Conservation (phyloP, 2,888 invertebrate genomes). For the Nomada fucata region DNA sequence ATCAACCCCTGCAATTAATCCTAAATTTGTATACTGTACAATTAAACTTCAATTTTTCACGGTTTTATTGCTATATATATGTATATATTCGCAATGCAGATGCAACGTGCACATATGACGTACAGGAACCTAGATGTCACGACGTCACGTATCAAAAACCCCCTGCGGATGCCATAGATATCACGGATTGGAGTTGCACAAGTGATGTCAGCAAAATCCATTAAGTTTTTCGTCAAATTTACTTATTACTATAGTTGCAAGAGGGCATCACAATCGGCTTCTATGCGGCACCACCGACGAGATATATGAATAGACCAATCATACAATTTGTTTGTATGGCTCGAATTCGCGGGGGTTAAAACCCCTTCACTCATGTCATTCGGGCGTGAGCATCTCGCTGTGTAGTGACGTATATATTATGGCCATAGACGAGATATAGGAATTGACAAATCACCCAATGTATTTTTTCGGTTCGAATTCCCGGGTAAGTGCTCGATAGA, state of each 20-base stretch:
- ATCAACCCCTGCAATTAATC: constrained; percentile 4
- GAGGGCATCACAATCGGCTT: not conserved
- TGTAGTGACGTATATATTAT: too few species aligned
- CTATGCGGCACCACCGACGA: not conserved
- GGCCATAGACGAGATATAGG: too few species aligned
- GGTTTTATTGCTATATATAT: constrained; percentile 18
- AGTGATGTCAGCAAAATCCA: constrained; percentile 7
- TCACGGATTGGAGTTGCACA: constrained; percentile 16
- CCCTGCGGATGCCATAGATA: constrained; percentile 19
- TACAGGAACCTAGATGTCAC: not conserved
- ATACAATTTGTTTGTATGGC: too few species aligned
- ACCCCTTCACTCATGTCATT: too few species aligned
- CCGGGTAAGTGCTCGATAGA: too few species aligned
- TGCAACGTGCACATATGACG: constrained; percentile 34
- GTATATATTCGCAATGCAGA: constrained; percentile 53
- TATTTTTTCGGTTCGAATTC: too few species aligned
- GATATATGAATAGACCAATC: not conserved
- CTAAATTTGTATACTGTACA: not conserved
- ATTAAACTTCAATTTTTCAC: constrained; percentile 15
- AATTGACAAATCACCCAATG: too few species aligned
- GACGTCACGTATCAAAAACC: constrained; percentile 23
- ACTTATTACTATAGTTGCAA: not conserved
- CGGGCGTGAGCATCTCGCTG: too few species aligned
- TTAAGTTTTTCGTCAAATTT: not conserved
- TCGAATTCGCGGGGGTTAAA: too few species aligned